Evolutionary conservation across 2,888 invertebrate species (phyloP), one percentile per base, ranked within the genome.

Genomic region (Apamea crenata): DNA sequence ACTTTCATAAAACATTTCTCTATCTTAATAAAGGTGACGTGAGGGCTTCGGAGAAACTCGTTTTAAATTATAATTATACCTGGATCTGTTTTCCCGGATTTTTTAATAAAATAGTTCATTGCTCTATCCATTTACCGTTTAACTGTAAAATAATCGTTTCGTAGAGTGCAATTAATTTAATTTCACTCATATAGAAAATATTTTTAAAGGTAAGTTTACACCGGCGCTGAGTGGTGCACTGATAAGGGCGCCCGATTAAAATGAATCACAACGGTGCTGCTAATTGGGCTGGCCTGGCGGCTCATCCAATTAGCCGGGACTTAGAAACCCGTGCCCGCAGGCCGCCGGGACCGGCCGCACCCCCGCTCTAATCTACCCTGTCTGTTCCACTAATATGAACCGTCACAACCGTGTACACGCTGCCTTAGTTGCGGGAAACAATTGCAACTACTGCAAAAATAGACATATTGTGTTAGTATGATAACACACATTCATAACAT

Each of bases 261-360:
- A 96, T 95, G 96, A 97, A 96, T 96, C 96, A 95, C 96, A 93
- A 93, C 95, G 93, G 91, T 92, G 94, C 93, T 93, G 94, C 95
- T 96, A 96, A 96, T 96, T 96, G 96, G 96, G 94, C 93, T 89
- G 93, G 90, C 92, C 93, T 88, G 91, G 91, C 93, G 94, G 95
- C 95, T 96, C 96, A 95, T 96, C 96, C 97, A 96, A 97, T 96
- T 97, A 96, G 96, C 94, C 93, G 93, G 93, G 96, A 96, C 96
- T 96, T 97, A 95, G 96, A 96, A 96, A 94, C 96, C 96, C 94
- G 93, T 92, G 92, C 92, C 93, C 95, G 93, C 94, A 93, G 91
- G 92, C 90, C 89, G 90, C 87, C 90, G 92, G 92, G 91, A 87
- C 87, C 87, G 83, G 84, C 82, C 89, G 84, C 88, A 88, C 88